Evolutionary conservation across 1,140 invertebrate species (phyloP), one percentile per base, ranked within the genome.

Genomic region (Drosophila pseudoananassae): DNA sequence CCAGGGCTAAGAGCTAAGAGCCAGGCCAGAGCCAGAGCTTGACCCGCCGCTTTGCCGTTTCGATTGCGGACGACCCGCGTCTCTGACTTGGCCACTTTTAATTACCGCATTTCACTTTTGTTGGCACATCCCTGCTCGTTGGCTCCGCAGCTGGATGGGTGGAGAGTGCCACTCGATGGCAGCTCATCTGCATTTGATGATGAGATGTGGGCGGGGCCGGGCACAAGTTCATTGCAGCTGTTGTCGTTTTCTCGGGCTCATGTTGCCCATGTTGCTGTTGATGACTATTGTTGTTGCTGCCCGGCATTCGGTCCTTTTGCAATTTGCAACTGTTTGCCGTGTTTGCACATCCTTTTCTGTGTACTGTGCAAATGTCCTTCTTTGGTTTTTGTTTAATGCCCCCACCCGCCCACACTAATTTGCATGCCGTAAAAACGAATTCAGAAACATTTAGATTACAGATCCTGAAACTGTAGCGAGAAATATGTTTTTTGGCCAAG

Each of bases 241-340:
- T 69, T 69, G 65, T 69, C 63, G n/a, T 49, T 68, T 46, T 27
- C 36, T 33, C 4, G 31, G 46, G 49, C 40, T 36, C 1, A n/a
- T 40, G 15, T 23, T 50, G 31, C 31, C 49, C 49, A 31, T 61
- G 40, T 40, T 29, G 47, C 29, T 54, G 31, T 40, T 60, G 76
- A 9, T 53, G 55, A 29, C 69, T 60, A 54, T 17, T 57, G 70
- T 73, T 65, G 60, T 36, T 36, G 33, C 9, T 36, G 10, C 10
- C 53, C 46, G 49, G 50, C 56, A 65, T 66, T 78, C 59, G 57
- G 77, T 80, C 49, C 82, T 68, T 50, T 63, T 60, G 78, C 70
- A 85, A 85, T 87, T 87, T 81, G 83, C 82, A 78, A 82, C 82
- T 85, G 82, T 85, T 85, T 87, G 64, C 82, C 83, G 61, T 87